Percentiles rank a stretch among this genome's conserved stretches.
Evolutionary conservation across 2,888 invertebrate genomes (phyloP).

Genomic region (Epirrita christyi): DNA sequence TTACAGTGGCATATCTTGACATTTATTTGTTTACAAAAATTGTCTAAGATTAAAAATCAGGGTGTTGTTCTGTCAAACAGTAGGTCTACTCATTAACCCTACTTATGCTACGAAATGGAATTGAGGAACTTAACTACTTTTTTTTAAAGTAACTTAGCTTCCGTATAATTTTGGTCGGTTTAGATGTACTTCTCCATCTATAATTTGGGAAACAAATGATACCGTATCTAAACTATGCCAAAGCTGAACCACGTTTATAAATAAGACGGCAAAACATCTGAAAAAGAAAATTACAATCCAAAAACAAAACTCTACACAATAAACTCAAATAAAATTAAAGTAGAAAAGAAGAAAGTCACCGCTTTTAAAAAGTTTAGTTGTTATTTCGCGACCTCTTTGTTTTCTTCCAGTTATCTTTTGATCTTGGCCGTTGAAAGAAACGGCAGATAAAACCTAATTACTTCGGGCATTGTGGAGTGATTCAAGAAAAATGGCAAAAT

Average conservation of each 20-base stretch:
- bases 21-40: too few relatives aligned
- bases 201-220: too few relatives aligned
- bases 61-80: too few relatives aligned
- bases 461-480: slow-evolving; percentile 33
- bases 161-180: too few relatives aligned
- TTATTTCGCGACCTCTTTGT: slow-evolving; percentile 27
- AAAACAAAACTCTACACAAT: slow-evolving; percentile 15
- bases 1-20: too few relatives aligned
- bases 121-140: too few relatives aligned
- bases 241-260: background rate
- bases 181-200: too few relatives aligned
- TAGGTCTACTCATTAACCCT: too few relatives aligned
- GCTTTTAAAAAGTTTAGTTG: slow-evolving; percentile 34
- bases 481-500: slow-evolving; percentile 18
- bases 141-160: too few relatives aligned
- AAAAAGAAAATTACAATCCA: background rate
- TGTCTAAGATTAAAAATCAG: too few relatives aligned
- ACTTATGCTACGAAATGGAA: too few relatives aligned
- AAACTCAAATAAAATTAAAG: slow-evolving; percentile 23
- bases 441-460: slow-evolving; percentile 43
- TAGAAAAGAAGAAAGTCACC: slow-evolving; percentile 15
- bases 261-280: background rate
- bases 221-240: too few relatives aligned
- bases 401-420: slow-evolving; percentile 28
- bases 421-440: slow-evolving; percentile 32